These are phyloP conservation scores for Cathartes aura DNA, from an alignment of 2,113 vertebrate species.

Conservation along the genomic window DNA sequence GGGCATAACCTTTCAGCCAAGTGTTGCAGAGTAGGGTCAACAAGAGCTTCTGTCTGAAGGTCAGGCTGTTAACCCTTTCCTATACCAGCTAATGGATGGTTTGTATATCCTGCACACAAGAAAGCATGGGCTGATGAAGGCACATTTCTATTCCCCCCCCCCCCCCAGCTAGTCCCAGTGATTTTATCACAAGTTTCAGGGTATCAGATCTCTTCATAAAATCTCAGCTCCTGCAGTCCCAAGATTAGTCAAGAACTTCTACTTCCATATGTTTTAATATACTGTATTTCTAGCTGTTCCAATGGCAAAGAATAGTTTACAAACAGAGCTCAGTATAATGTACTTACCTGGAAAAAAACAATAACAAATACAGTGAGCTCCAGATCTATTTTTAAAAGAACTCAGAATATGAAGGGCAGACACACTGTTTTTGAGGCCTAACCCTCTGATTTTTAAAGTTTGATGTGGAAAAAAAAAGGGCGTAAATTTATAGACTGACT, in stretches of 20 bases:
- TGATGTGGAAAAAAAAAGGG: neutral
- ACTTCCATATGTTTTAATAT: neutral
- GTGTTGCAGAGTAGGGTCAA: conserved; percentile 31
- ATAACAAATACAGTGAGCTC: neutral
- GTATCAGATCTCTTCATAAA: neutral
- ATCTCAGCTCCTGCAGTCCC: neutral
- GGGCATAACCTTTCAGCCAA: conserved; percentile 19
- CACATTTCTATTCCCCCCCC: accelerated
- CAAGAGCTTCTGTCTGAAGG: conserved; percentile 12
- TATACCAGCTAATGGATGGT: neutral
- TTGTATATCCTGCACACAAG: neutral
- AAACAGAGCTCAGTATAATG: neutral
- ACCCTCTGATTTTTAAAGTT: neutral
- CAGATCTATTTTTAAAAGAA: neutral
- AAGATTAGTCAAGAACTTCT: neutral
- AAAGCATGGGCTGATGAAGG: neutral
- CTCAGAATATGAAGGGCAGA: neutral
- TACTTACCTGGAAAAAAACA: neutral
- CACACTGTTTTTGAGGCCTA: neutral
- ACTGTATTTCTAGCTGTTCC: neutral
- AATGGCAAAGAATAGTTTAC: neutral
- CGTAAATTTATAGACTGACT: neutral
- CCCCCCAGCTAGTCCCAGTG: neutral
- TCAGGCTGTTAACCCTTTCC: conserved; percentile 37
- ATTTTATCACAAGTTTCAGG: neutral